Conservation (phyloP, 2,797 vertebrate genomes). For the Tragelaphus oryx region DNA sequence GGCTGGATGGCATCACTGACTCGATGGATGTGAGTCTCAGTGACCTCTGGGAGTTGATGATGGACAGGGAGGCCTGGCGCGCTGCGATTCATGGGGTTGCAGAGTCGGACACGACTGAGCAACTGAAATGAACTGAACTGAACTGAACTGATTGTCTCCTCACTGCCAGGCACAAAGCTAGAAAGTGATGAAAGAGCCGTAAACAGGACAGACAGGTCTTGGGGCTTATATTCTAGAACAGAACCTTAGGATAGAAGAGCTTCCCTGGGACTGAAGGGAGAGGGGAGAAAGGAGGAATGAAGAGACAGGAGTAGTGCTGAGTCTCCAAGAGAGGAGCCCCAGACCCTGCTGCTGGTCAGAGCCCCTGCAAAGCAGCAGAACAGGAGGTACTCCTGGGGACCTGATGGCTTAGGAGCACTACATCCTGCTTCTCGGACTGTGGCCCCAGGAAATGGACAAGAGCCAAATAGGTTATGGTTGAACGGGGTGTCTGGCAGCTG, state of each 20-base stretch:
- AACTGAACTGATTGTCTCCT: neutral
- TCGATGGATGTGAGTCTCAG: too few species aligned
- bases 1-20: too few species aligned
- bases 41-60: too few species aligned
- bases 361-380: neutral
- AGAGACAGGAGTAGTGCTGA: neutral
- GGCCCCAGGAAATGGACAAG: neutral
- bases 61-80: rapidly evolving
- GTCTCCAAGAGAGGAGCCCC: neutral
- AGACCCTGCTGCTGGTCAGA: neutral
- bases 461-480: neutral
- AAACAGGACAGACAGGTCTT: neutral
- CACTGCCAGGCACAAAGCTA: neutral
- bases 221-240: neutral
- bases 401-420: neutral
- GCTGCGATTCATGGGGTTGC: too few species aligned
- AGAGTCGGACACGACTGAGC: too few species aligned
- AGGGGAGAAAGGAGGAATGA: neutral
- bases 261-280: neutral
- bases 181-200: neutral
- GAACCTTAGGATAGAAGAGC: neutral
- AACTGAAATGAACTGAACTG: too few species aligned
- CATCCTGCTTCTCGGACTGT: neutral
- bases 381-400: neutral
- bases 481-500: neutral